Evolutionary conservation across 1,140 invertebrate genomes (phyloP), one percentile per base, ranked within the genome.

Genomic region (Pseudomyrmex gracilis): DNA sequence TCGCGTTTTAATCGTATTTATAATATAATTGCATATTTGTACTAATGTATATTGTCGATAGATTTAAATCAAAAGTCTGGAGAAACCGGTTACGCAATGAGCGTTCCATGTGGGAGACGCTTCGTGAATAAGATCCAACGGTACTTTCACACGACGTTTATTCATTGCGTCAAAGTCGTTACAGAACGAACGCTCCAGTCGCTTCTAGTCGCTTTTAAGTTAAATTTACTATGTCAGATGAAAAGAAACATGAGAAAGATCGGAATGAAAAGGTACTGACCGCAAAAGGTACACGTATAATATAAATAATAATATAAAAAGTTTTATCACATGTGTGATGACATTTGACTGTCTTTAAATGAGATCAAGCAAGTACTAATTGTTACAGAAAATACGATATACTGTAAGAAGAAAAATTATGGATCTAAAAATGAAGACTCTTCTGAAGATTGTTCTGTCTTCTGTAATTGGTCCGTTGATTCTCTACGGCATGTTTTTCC

Each of bases 371-470:
- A 68, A 68, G 20, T 68, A 45, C 15, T 34, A 74, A 82, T 17
- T 61, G 17, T 83, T 66, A 24, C 61, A 89, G 70, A 49, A 64
- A 77, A 2, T 15, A 57, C 4, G 9, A 55, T 47, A 3, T 43
- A 55, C 15, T 4, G 47, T 84, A 1, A 24, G 45, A 12, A 49
- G 7, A 15, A 45, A 73, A 61, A 68, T 92, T 22, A 77, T 91
- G 15, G 86, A 83, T 43, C 71, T 89, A n/a, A 93, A 92, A 82
- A 7, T 92, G 15, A 93, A 91, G 71, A 89, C 66, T 51, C 47
- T 90, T 8, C 73, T 89, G 7, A 90, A 89, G 57, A 82, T 89
- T 43, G 85, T 90, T 49, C 71, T 93, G 15, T 92, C 87, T 22
- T 88, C 70, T n/a, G 45, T 86, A 17, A 5, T 89, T 0, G 73